phyloP scores from a whole-genome alignment of 1,140 invertebrate genomes.

The Diachasmimorpha longicaudata region DNA sequence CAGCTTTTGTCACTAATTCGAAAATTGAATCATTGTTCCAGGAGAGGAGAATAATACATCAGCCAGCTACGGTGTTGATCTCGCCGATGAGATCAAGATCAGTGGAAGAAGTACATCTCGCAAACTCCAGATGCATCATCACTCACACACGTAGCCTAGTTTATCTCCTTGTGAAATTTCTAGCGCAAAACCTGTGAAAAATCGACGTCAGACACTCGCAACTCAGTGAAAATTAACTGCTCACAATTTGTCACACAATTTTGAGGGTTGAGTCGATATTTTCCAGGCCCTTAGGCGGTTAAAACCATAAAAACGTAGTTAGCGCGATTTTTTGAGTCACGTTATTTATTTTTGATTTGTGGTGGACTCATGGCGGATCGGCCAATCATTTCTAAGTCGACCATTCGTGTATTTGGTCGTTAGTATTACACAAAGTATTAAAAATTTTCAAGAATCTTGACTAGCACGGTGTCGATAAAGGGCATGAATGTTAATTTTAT shows the following conservation, averaged over 20 bases:
- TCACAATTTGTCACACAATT: background rate
- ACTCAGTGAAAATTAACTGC: background rate
- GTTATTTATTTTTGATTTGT: constrained; percentile 10
- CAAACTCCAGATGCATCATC: constrained; percentile 45
- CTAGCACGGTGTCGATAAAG: background rate
- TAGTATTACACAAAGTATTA: constrained; percentile 7
- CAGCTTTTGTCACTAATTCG: too few species aligned
- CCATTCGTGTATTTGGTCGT: background rate
- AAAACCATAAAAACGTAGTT: constrained; percentile 1
- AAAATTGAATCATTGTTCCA: constrained; percentile 32
- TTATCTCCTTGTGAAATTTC: background rate
- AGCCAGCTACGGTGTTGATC: constrained; percentile 52
- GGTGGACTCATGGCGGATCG: constrained; percentile 7
- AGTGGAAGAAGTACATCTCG: constrained; percentile 35
- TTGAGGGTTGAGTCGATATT: background rate
- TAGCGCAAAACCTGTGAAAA: background rate
- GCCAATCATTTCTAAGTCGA: background rate
- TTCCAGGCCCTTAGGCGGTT: background rate
- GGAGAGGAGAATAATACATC: constrained; percentile 54
- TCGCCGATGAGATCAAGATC: constrained; percentile 47
- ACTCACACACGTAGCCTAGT: constrained; percentile 45
- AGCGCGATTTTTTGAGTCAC: constrained; percentile 5
- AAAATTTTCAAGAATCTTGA: background rate
- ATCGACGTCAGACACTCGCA: background rate
- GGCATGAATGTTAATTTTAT: background rate